Evolutionary conservation across 1,140 invertebrate genomes (phyloP), one percentile per base, ranked within the genome.

Genomic region (Charaxes varanes): DNA sequence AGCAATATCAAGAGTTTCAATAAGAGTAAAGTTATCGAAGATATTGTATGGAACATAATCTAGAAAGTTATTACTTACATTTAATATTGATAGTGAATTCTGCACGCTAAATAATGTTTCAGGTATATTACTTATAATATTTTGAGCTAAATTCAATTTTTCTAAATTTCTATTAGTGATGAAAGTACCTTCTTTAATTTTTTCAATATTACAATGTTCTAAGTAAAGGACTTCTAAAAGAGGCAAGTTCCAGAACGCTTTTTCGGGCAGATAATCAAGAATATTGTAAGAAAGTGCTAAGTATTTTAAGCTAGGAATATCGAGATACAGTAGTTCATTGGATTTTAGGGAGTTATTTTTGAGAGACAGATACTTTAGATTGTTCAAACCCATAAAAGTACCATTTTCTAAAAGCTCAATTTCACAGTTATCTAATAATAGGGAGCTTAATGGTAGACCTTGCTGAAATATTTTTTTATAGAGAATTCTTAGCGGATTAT

Each of bases 261-360:
- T 60, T 18, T 69, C 41, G 5, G 73, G 76, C 36, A 83, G 62
- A 62, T 67, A 64, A 17, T 79, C 72, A 4, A 83, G 57, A 38
- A 78, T 66, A 40, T 83, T 83, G 33, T 59, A 69, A 17, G 79
- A 83, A 8, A 83, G 33, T 16, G 62, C 60, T 42, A 83, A 62
- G 56, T 62, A 57, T 53, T 80, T 87, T 41, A 95, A 82, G 14
- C 90, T 91, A 2, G 90, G 88, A 23, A 94, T 88, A 50, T 92
- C 89, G 7, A 95, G 77, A 42, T 88, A 87, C 8, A 87, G 70
- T 11, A 94, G 79, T 26, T 92, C 90, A 4, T 79, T 68, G 0
- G 89, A 86, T 28, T 86, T 89, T 15, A 97, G 72, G 13, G 88
- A 86, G 77, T 97, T 97, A 15, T 89, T 79, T 60, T 86, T 86